These are phyloP conservation scores for Pseudotriccus pelzelni DNA, from an alignment of 2,797 vertebrate species.

Conservation along the genomic window DNA sequence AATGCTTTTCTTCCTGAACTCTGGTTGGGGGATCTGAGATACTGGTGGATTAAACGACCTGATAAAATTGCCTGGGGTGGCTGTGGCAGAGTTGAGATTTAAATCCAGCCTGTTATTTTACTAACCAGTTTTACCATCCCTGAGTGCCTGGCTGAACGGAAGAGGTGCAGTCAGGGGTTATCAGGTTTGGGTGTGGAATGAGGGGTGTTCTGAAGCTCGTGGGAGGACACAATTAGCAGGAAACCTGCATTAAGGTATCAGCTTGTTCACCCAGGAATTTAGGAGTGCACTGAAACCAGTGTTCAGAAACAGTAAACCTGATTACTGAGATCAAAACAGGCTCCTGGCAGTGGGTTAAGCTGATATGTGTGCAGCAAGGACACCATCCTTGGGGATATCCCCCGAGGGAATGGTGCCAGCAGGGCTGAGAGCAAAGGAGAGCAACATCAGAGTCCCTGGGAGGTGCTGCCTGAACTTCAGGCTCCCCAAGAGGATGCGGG, in stretches of 20 bases:
- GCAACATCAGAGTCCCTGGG: neutral
- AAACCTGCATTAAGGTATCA: neutral
- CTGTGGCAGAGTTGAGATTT: neutral
- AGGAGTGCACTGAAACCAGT: neutral
- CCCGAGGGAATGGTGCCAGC: neutral
- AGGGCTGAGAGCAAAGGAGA: neutral
- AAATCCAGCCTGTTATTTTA: neutral
- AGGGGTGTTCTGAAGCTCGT: neutral
- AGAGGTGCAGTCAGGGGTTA: neutral
- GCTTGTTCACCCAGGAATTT: neutral
- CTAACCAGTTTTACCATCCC: neutral
- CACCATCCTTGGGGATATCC: neutral
- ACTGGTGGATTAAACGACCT: neutral
- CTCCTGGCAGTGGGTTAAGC: neutral
- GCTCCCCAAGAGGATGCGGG: neutral
- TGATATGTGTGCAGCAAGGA: neutral
- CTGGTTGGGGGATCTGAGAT: neutral
- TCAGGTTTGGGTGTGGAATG: neutral
- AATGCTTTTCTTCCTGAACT: neutral
- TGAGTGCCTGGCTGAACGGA: neutral
- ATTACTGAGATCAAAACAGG: neutral
- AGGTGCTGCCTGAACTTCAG: accelerated
- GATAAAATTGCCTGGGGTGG: neutral
- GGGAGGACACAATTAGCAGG: neutral
- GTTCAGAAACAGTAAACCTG: accelerated